A percentile compares a stretch with the other conserved stretches of the same genome.
Conservation (phyloP, 2,113 vertebrate genomes). For the Pterocles gutturalis region DNA sequence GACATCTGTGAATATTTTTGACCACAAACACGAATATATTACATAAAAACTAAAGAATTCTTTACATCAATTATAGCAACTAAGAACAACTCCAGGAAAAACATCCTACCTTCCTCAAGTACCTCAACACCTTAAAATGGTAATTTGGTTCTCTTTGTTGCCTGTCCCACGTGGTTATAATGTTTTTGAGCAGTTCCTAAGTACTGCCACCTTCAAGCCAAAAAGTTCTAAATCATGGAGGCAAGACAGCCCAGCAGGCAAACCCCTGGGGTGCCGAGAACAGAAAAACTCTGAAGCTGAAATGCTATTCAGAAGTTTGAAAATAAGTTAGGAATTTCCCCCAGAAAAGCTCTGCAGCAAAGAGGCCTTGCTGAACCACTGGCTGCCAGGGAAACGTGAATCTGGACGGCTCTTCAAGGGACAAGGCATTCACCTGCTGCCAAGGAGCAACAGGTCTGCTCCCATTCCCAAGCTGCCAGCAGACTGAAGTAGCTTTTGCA, state of each 20-base stretch:
- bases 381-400: background rate
- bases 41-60: background rate
- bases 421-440: constrained; percentile 40
- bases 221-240: background rate
- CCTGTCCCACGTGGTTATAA: background rate
- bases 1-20: background rate
- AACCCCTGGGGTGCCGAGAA: background rate
- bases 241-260: background rate
- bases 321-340: constrained; percentile 7
- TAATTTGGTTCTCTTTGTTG: background rate
- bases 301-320: background rate
- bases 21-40: background rate
- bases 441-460: constrained; percentile 24
- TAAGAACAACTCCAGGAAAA: background rate
- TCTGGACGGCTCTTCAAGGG: background rate
- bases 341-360: background rate
- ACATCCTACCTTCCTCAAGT: background rate
- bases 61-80: background rate
- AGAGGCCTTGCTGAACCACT: background rate
- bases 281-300: background rate
- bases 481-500: background rate
- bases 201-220: background rate
- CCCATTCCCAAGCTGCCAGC: constrained; percentile 30
- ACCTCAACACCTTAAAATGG: background rate
- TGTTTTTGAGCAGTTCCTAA: background rate